Base-by-base conservation (phyloP, 53 echinoderm and acorn worm genomes). In the Hippasteria phrygiana region DNA sequence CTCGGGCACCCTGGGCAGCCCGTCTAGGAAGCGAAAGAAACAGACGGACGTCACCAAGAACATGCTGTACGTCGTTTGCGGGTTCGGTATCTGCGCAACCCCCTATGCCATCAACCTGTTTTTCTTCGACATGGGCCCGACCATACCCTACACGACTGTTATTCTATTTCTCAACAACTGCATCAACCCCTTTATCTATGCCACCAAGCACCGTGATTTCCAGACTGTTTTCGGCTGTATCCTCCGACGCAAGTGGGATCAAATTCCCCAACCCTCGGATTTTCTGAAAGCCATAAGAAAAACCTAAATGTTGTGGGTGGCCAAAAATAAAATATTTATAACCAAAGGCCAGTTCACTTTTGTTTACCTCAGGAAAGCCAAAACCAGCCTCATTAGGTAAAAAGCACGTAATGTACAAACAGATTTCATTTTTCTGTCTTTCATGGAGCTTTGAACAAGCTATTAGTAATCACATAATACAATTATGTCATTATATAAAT, bases 131-230 rank as follows among this genome's bases (percentile, higher is more conserved):
- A 92, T 55, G 13, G 80, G 51, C 9, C 74, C 82, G 4, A 63
- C 65, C 10, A 92, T 92, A 14, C 90, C 90, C 0, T 94, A 90
- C 38, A 92, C 94, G 10, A 87, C 94, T 16, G 62, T 90, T 18
- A 74, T 90, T 46, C 80, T 94, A 0, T 87, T 92, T 51, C 75
- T 94, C 10, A 94, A 90, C 74, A 81, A 87, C 43, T 94, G 94
- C 59, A 72, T 94, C 55, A 94, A 94, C 69, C 94, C 94, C 7
- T 45, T 90, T 4, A 92, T 94, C 6, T 94, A 94, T 64, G 94
- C 92, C 16, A 83, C 86, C 18, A 94, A 94, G 87, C 94, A 94
- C 32, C 94, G 92, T 9, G 64, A 94, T 39, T 94, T 94, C 64
- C 87, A 90, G 88, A 76, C 76, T 10, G 90, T 94, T 33, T 94